Base-by-base conservation (phyloP, 1,140 invertebrate genomes). In the Bombus balteatus region DNA sequence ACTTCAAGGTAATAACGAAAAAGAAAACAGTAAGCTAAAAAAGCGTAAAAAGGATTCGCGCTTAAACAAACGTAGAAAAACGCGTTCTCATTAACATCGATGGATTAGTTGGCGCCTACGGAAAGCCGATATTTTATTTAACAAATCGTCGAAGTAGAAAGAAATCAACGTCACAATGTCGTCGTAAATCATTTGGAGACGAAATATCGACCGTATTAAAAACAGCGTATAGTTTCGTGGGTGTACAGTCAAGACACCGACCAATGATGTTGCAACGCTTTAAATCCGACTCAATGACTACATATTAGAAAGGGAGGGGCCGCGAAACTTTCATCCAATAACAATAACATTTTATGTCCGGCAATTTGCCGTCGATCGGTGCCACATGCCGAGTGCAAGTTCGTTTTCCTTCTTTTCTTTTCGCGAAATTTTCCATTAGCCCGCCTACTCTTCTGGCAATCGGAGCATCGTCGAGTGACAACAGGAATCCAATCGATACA, bases 401-500 rank as follows among this genome's bases (percentile, higher is more conserved):
- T 18, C 5, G 34, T 70, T 28, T n/a, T n/a, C 1, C 41, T 28
- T 37, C 6, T 72, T 13, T 22, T 25, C 10, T 4, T 28, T 32
- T 10, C 18, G 8, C 10, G 3, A 41, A 47, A 8, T 81, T 59
- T 81, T 43, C 80, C 53, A 75, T 18, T 28, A 71, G 25, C 12
- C 34, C 12, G 15, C 28, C 59, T 10, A 25, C 37, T 34, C 13
- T 9, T 13, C 3, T 28, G 53, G 32, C 53, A 79, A 84, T 59
- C 32, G 75, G 75, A 79, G 75, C n/a, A 28, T 70, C 65, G 6
- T 76, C 81, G 47, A 22, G 32, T 43, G 12, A 83, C 53, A n/a
- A 25, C 22, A 59, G 68, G 47, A 78, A 78, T 79, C 47, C 18
- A 59, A 83, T 83, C 82, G 82, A 83, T 83, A 70, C 39, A 22